Evolutionary conservation across 2,888 invertebrate species (phyloP), one percentile per base, ranked within the genome.

Genomic region (Nephrotoma appendiculata): DNA sequence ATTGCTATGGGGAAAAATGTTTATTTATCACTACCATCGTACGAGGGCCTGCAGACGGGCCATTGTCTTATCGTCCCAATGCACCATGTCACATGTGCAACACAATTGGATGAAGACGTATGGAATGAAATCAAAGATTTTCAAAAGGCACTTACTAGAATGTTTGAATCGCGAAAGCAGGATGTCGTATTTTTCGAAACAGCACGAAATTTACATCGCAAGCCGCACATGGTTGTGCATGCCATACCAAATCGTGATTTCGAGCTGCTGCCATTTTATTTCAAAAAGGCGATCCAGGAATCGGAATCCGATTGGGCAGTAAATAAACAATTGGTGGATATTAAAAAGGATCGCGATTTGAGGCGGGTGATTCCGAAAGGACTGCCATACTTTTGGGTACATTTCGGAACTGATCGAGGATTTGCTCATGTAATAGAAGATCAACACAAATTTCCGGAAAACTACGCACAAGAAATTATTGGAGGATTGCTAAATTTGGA

Each of bases 381-480:
- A 0, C 93, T 99, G 88, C 96, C 99, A 0, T 99, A 99, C 91
- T 98, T 99, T 91, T 95, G 96, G 92, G 96, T 99, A 0, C 96
- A 97, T 91, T 99, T 99, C 93, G 98, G 97, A 19, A 94, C 95
- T 92, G 95, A 96, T 83, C 94, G 95, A 86, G 99, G 99, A 0
- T 99, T 96, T 92, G 99, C 98, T 85, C 99, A 99, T 92, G 97
- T 99, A 0, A 98, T 99, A 89, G 99, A 99, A 92, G 97, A 99
- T 91, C 96, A 97, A 90, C 93, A 94, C 87, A 91, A 94, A 57
- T 99, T 99, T 91, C 97, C 98, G 0, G 92, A 91, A 86, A 96
- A 96, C 91, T 99, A 99, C 93, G 99, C 97, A 5, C 96, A 97
- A 94, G 98, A 99, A 95, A 95, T 99, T 15, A 95, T 99, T 90